Percentiles rank a stretch among this genome's conserved stretches.
Evolutionary conservation across 2,888 invertebrate genomes (phyloP).

Genomic region (Cerastis rubricosa): DNA sequence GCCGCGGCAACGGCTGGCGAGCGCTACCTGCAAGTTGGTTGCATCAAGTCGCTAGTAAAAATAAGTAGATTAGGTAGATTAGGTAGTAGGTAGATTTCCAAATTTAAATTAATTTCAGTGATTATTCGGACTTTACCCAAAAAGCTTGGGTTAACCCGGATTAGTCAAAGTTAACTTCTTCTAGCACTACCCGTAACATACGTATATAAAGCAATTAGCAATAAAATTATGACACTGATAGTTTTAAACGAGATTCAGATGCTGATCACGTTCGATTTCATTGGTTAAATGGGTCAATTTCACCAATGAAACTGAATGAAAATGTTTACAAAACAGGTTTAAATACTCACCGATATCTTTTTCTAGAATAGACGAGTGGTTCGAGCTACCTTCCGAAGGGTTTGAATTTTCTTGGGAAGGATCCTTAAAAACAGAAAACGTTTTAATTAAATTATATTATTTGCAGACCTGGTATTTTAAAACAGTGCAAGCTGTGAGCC

Average conservation of each 20-base stretch:
- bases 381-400: neutral
- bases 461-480: too few species aligned
- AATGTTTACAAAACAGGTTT: neutral
- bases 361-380: neutral
- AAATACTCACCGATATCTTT: constrained; percentile 40
- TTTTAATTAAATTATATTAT: neutral
- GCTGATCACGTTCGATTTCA: neutral
- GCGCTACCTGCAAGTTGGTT: too few species aligned
- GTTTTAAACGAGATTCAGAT: neutral
- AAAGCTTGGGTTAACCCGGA: too few species aligned
- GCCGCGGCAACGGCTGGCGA: too few species aligned
- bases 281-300: neutral
- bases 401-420: neutral
- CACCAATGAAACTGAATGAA: neutral
- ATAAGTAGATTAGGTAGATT: too few species aligned
- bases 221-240: neutral
- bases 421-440: constrained; percentile 22
- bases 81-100: too few species aligned
- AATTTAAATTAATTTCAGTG: too few species aligned
- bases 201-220: too few species aligned
- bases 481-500: neutral
- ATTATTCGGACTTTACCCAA: too few species aligned
- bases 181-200: too few species aligned
- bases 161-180: too few species aligned
- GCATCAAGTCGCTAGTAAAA: too few species aligned